Conservation (phyloP, 2,888 invertebrate genomes). For the Habrosyne pyritoides region DNA sequence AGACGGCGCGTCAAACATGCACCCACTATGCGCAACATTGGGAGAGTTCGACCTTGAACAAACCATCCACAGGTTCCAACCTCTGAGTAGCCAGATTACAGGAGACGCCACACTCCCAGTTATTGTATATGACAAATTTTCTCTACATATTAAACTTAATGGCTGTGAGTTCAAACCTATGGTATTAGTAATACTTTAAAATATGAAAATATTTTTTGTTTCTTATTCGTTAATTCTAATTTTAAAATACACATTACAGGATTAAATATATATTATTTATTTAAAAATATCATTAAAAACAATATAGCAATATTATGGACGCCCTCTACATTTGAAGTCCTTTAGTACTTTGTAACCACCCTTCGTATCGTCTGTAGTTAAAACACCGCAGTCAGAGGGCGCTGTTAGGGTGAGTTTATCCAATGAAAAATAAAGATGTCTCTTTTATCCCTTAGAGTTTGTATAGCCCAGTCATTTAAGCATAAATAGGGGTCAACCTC, state of each 20-base stretch:
- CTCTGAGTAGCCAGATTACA: conserved; percentile 99
- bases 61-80: conserved; percentile 95
- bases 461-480: too few species aligned
- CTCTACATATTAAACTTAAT: conserved; percentile 10
- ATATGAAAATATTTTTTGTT: too few species aligned
- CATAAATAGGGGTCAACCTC: too few species aligned
- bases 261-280: too few species aligned
- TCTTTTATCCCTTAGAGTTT: too few species aligned
- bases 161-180: conserved; percentile 40
- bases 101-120: conserved; percentile 99
- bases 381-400: background rate
- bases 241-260: too few species aligned
- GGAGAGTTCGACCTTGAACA: conserved; percentile 89
- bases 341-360: background rate
- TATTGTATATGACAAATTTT: conserved; percentile 46
- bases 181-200: too few species aligned
- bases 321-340: background rate
- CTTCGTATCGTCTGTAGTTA: background rate
- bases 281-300: background rate
- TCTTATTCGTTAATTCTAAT: too few species aligned
- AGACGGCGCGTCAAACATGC: too few species aligned
- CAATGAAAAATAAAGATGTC: too few species aligned
- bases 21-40: conserved; percentile 69
- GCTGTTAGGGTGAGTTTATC: too few species aligned
- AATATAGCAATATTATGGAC: background rate